phyloP scores from a whole-genome alignment of 1,140 invertebrate genomes.

The Bombyx mandarina region DNA sequence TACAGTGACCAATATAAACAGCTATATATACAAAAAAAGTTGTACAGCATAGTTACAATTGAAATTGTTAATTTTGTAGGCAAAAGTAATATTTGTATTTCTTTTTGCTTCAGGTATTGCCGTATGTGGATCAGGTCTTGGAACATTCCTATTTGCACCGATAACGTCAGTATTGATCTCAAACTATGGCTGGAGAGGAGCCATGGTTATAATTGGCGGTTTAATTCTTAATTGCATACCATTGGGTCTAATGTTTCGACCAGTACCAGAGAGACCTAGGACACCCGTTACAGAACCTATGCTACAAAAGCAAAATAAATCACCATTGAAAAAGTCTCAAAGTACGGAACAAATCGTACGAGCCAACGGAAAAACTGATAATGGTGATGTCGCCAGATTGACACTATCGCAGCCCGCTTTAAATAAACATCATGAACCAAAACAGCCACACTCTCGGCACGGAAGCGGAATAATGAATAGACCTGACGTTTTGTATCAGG shows the following conservation, averaged over 20 bases:
- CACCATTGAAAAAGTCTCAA: slow-evolving; percentile 65
- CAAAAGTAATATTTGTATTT: too few species aligned
- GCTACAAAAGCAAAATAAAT: slow-evolving; percentile 51
- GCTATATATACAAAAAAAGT: too few species aligned
- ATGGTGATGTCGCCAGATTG: slow-evolving; percentile 67
- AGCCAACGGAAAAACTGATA: slow-evolving; percentile 54
- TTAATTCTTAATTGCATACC: slow-evolving; percentile 87
- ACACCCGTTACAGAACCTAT: slow-evolving; percentile 56
- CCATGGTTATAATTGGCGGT: slow-evolving; percentile 86
- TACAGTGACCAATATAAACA: too few species aligned
- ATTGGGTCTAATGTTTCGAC: slow-evolving; percentile 88
- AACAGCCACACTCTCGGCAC: slow-evolving; percentile 39
- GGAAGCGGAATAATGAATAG: slow-evolving; percentile 85
- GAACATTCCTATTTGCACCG: slow-evolving; percentile 88
- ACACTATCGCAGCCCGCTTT: slow-evolving; percentile 77
- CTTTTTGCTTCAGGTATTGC: slow-evolving; percentile 77
- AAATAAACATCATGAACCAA: slow-evolving; percentile 55
- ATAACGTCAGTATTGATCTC: slow-evolving; percentile 78
- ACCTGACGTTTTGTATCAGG: slow-evolving; percentile 90
- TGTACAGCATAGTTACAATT: too few species aligned
- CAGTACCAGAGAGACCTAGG: slow-evolving; percentile 58
- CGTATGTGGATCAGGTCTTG: slow-evolving; percentile 93
- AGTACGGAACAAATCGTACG: slow-evolving; percentile 68
- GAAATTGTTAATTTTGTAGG: too few species aligned
- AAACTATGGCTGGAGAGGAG: slow-evolving; percentile 78